These are phyloP conservation scores for Lasioglossum calceatum DNA, from an alignment of 2,888 invertebrate genomes.

Conservation along the genomic window DNA sequence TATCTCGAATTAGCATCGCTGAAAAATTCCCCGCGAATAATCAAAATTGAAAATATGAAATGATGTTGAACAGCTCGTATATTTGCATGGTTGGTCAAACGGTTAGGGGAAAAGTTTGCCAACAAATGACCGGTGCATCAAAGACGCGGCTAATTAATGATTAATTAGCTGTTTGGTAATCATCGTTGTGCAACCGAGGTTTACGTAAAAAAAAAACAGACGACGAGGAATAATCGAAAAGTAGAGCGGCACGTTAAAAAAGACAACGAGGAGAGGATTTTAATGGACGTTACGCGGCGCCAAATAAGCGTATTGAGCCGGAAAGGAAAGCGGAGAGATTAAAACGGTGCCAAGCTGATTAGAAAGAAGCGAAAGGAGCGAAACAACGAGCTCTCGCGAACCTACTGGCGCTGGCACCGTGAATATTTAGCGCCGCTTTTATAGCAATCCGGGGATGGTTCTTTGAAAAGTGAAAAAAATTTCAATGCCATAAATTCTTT, in stretches of 20 bases:
- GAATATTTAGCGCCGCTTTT: conserved; percentile 13
- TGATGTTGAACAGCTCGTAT: too few relatives aligned
- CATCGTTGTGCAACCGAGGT: conserved; percentile 2
- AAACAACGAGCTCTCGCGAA: conserved; percentile 30
- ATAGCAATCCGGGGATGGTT: not conserved
- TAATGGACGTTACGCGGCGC: conserved; percentile 57
- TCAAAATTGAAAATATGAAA: not conserved
- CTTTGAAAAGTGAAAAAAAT: not conserved
- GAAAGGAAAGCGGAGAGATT: conserved; percentile 66
- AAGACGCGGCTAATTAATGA: conserved; percentile 17
- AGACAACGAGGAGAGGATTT: conserved; percentile 35
- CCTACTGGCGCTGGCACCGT: not conserved
- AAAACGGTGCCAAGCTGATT: conserved; percentile 68
- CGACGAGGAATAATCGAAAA: conserved; percentile 9
- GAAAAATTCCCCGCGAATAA: not conserved
- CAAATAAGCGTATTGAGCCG: conserved; percentile 63
- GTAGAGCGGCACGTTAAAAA: conserved; percentile 15
- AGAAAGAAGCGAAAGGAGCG: conserved; percentile 65
- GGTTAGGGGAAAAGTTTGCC: not conserved
- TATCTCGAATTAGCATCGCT: not conserved
- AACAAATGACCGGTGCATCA: not conserved
- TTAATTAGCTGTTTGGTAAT: conserved; percentile 9
- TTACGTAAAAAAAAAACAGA: conserved; percentile 23
- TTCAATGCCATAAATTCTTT: conserved; percentile 15
- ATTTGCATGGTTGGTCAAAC: not conserved